phyloP scores from a whole-genome alignment of 1,140 invertebrate genomes.

The Micrasema longulum region DNA sequence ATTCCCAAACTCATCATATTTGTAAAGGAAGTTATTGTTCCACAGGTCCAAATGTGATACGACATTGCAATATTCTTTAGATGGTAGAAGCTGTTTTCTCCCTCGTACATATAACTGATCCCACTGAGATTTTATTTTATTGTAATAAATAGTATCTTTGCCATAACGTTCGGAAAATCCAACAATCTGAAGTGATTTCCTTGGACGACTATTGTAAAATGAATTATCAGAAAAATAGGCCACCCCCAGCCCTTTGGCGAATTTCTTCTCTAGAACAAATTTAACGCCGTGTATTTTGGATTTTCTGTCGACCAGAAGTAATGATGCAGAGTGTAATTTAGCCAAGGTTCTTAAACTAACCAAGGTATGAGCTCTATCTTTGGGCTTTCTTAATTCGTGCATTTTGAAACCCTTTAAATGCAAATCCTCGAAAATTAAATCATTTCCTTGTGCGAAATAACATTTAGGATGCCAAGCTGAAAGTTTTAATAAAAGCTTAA shows the following conservation, averaged over 20 bases:
- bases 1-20: slow-evolving; percentile 60
- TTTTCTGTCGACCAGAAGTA: slow-evolving; percentile 42
- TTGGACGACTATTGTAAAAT: slow-evolving; percentile 30
- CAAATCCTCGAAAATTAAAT: slow-evolving; percentile 49
- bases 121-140: slow-evolving; percentile 58
- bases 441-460: slow-evolving; percentile 19
- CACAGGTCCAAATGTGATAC: slow-evolving; percentile 73
- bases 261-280: slow-evolving; percentile 40
- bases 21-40: slow-evolving; percentile 74
- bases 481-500: too few relatives aligned
- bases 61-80: slow-evolving; percentile 64
- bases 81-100: slow-evolving; percentile 55
- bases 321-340: slow-evolving; percentile 42
- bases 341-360: slow-evolving; percentile 32
- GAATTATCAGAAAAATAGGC: slow-evolving; percentile 34
- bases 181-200: slow-evolving; percentile 20
- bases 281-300: slow-evolving; percentile 13
- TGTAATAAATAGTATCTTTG: slow-evolving; percentile 16
- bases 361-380: slow-evolving; percentile 39
- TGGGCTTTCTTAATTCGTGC: slow-evolving; percentile 12
- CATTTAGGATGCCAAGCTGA: slow-evolving; percentile 32
- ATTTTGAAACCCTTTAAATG: slow-evolving; percentile 40
- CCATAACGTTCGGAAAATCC: slow-evolving; percentile 33
- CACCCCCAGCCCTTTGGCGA: slow-evolving; percentile 20
- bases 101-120: slow-evolving; percentile 56